Evolutionary conservation across 1,140 invertebrate species (phyloP), one percentile per base, ranked within the genome.

Genomic region (Coboldia fuscipes): DNA sequence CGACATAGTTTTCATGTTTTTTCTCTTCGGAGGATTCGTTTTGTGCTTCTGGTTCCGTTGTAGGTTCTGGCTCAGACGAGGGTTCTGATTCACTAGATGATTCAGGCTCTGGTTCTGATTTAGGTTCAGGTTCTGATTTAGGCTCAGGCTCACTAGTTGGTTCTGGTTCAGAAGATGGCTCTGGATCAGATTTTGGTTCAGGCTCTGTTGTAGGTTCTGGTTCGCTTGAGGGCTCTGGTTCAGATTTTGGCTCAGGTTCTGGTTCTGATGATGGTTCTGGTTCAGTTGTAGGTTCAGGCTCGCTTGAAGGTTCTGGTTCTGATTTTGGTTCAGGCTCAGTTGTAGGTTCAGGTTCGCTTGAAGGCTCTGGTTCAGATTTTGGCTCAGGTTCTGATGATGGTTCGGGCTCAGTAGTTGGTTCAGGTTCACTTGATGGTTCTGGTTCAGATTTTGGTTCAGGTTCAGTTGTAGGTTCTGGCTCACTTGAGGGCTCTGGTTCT

Each of bases 321-420:
- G 43, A 12, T 34, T 45, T 39, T 3, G 47, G 40, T 46, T 50
- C 40, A 16, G 51, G 39, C 41, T 45, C 40, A 30, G 54, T 40
- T 39, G 50, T 45, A 13, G 45, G 39, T 39, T 42, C 35, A 12
- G 53, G 37, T 33, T 54, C 50, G 34, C 56, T 47, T 17, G 52
- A 51, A 35, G 46, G 48, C 22, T 50, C 50, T 17, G 47, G 19
- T 35, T 56, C 51, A 41, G 41, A 47, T 36, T 56, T 54, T 24
- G 53, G 43, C 41, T 50, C 45, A 20, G 45, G n/a, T 35, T 41
- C 19, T 37, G 39, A 13, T 51, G 46, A 21, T 48, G 53, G 48
- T 34, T 53, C 47, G 39, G 49, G 51, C 33, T 54, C 46, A 22
- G 42, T 20, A 18, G 36, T 31, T 13, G 45, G 39, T 35, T 34